Base-by-base conservation (phyloP, 2,113 vertebrate species). In the Paradisaea rubra region DNA sequence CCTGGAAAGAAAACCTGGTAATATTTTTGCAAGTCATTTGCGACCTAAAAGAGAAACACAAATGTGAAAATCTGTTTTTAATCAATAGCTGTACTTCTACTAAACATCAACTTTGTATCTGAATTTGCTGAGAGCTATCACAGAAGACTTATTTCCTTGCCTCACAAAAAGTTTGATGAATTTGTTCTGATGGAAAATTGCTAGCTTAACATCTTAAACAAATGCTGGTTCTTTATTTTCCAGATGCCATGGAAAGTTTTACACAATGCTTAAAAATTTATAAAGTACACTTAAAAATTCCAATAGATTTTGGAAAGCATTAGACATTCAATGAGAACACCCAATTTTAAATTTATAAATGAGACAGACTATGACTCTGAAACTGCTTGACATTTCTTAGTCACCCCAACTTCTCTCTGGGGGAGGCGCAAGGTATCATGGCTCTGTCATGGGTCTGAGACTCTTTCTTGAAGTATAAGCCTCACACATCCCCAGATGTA, bases 401-500 rank as follows among this genome's bases (percentile, higher is more conserved):
- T 33, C 42, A 78, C 39, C 25, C 9, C 2, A 9, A 1, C 4
- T 60, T 71, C 20, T 79, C 22, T 72, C 42, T 59, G 15, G 5
- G 16, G 19, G 10, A 69, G 10, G 15, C 45, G 18, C 11, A 74
- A 93, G 35, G 15, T 69, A 35, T 27, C 41, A 44, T 5, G 24
- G 22, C 31, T 76, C 37, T 13, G 2, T 25, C 2, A 1, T 28
- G 13, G 33, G 15, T 66, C 20, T 72, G 37, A 93, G 25, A 91
- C 78, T 71, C 33, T 56, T 78, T 70, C n/a, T 41, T 68, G 30
- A 52, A 44, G 21, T 64, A 7, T 57, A 69, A 86, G 30, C 6
- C 7, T 68, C n/a, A 37, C 0, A 0, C 0, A 0, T 71, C 8
- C 11, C 7, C 21, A 82, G 16, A 45, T 9, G 45, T n/a, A 61